These are phyloP conservation scores for Nebria ingens DNA, from an alignment of 1,140 invertebrate species.

Conservation along the genomic window DNA sequence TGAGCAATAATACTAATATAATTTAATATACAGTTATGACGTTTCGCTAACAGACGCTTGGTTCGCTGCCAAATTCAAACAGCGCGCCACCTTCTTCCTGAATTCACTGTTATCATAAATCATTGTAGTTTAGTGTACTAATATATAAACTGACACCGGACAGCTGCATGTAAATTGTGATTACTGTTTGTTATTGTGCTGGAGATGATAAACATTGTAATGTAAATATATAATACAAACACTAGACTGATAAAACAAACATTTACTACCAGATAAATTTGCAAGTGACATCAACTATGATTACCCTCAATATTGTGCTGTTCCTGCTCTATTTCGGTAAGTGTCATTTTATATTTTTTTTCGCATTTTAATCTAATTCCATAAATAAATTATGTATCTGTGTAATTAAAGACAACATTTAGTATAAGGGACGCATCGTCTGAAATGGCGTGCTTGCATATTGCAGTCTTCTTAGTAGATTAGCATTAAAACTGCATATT, in stretches of 20 bases:
- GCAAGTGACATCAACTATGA: not conserved
- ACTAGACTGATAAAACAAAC: no score
- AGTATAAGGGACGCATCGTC: no score
- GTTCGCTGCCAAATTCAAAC: not conserved
- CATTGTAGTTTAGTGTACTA: not conserved
- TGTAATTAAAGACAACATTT: no score
- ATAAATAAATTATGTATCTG: no score
- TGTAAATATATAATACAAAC: not conserved
- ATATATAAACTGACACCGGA: not conserved
- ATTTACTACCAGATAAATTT: no score
- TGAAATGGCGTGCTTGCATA: no score
- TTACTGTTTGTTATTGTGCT: not conserved
- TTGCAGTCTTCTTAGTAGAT: no score
- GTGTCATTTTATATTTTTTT: no score
- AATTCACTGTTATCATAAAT: not conserved
- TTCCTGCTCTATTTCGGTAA: not conserved
- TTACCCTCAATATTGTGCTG: no score
- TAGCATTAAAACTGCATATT: no score
- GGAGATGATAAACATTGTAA: not conserved
- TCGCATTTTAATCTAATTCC: no score
- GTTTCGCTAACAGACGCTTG: not conserved
- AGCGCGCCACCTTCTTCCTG: not conserved
- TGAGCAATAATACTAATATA: not conserved
- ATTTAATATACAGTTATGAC: not conserved
- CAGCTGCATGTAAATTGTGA: not conserved